Conservation (phyloP, 2,113 vertebrate genomes). For the Platycercus adscitus region DNA sequence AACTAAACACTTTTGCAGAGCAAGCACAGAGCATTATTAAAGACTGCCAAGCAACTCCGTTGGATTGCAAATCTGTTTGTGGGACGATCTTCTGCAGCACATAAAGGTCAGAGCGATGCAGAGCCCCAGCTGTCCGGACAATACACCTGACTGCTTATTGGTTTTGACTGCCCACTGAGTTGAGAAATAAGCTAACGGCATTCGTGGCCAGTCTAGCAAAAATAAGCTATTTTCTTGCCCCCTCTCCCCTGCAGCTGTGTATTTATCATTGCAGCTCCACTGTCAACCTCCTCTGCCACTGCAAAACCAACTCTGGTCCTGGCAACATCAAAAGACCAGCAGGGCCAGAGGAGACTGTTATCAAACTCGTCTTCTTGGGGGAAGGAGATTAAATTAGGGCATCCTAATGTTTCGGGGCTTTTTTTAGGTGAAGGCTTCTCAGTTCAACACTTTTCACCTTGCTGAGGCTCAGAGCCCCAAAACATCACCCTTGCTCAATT, state of each 20-base stretch:
- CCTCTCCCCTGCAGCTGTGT: constrained; percentile 17
- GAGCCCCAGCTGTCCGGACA: constrained; percentile 55
- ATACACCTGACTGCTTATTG: constrained; percentile 66
- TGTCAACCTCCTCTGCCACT: neutral
- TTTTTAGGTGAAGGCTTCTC: neutral
- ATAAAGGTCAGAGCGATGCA: constrained; percentile 32
- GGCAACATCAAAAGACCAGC: neutral
- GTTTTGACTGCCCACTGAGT: constrained; percentile 64
- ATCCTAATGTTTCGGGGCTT: too few relatives aligned
- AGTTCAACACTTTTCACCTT: neutral
- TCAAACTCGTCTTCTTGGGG: neutral
- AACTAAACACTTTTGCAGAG: constrained; percentile 66
- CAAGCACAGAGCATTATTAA: constrained; percentile 52
- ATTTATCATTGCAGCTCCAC: neutral
- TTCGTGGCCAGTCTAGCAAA: constrained; percentile 52
- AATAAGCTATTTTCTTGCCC: constrained; percentile 24
- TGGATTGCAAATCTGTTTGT: constrained; percentile 20
- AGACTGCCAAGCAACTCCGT: constrained; percentile 52
- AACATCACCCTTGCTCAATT: neutral
- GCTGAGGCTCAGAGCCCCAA: neutral
- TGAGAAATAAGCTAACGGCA: constrained; percentile 12
- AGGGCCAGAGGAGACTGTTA: neutral
- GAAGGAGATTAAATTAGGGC: neutral
- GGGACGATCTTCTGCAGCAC: neutral
- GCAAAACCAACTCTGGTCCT: neutral